Percentiles rank a stretch among this genome's conserved stretches.
Conservation (phyloP, 2,888 invertebrate genomes). For the Rhagonycha fulva region DNA sequence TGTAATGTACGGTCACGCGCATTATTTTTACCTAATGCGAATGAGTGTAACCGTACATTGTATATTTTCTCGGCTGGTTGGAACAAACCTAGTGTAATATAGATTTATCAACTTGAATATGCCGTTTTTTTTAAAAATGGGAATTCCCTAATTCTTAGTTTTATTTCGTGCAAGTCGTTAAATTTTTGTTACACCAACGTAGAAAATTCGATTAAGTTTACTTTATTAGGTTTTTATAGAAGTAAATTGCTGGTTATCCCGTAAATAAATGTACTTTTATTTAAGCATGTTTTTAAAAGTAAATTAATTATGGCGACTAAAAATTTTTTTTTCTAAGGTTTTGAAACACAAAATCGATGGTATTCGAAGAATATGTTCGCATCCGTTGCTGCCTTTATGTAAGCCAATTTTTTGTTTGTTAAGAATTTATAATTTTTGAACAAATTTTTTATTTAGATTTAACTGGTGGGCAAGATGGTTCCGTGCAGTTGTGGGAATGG, state of each 20-base stretch:
- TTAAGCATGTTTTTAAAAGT: constrained; percentile 1
- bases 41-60: too few relatives aligned
- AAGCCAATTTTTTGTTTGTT: constrained; percentile 58
- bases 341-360: constrained; percentile 93
- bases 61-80: too few relatives aligned
- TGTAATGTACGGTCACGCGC: too few relatives aligned
- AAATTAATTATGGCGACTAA: background rate
- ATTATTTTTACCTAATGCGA: too few relatives aligned
- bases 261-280: constrained; percentile 4
- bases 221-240: constrained; percentile 33
- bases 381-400: constrained; percentile 95
- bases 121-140: too few relatives aligned
- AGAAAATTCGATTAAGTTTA: constrained; percentile 4
- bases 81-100: too few relatives aligned
- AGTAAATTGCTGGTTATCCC: constrained; percentile 12
- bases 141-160: too few relatives aligned
- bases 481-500: constrained; percentile 98
- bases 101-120: background rate
- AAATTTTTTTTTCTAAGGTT: constrained; percentile 65
- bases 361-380: constrained; percentile 92
- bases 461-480: constrained; percentile 94
- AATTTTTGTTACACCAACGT: background rate
- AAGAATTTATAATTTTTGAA: background rate
- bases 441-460: constrained; percentile 64
- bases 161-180: background rate